These are phyloP conservation scores for Rana temporaria DNA, from an alignment of 2,113 vertebrate species.

Conservation along the genomic window DNA sequence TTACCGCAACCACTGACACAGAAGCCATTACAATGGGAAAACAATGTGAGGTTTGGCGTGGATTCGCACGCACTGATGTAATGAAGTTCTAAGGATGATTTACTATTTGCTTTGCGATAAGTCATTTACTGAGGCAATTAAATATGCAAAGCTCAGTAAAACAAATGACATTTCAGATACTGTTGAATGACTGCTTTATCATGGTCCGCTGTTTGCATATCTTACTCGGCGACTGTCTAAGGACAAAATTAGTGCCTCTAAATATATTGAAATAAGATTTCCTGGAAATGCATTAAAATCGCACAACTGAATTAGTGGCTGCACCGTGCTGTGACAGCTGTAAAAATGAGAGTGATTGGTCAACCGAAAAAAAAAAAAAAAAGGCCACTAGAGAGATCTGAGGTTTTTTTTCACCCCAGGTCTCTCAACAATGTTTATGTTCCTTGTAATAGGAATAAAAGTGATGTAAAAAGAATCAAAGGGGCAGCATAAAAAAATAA, in stretches of 20 bases:
- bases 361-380: too few relatives aligned
- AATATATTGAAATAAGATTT: neutral
- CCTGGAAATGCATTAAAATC: neutral
- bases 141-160: conserved; percentile 75
- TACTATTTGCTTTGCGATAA: conserved; percentile 71
- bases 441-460: too few relatives aligned
- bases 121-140: conserved; percentile 73
- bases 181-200: conserved; percentile 73
- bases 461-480: too few relatives aligned
- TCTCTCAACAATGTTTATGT: too few relatives aligned
- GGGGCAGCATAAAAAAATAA: too few relatives aligned
- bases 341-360: too few relatives aligned
- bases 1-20: too few relatives aligned
- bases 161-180: conserved; percentile 73
- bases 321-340: too few relatives aligned
- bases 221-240: conserved; percentile 50
- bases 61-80: conserved; percentile 69
- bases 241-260: conserved; percentile 37
- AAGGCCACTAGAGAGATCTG: too few relatives aligned
- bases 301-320: neutral
- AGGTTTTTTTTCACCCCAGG: too few relatives aligned
- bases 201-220: conserved; percentile 63
- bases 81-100: conserved; percentile 73
- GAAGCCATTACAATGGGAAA: neutral
- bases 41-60: neutral